Evolutionary conservation across 2,113 vertebrate species (phyloP).

Genomic region (Nymphicus hollandicus): DNA sequence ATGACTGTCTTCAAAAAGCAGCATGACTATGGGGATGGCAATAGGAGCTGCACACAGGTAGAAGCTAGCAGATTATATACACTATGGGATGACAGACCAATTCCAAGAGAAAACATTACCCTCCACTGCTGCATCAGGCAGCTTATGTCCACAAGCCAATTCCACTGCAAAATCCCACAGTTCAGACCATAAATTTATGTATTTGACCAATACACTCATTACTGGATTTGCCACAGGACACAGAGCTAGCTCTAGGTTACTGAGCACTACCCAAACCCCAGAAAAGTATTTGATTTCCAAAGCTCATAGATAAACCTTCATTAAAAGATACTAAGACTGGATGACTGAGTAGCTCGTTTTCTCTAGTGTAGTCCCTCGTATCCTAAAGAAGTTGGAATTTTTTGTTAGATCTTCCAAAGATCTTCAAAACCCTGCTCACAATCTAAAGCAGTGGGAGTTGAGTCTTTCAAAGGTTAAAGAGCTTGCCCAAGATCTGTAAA

Average conservation of each 20-base stretch:
- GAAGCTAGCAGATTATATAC: neutral
- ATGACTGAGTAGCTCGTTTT: neutral
- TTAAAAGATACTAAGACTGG: neutral
- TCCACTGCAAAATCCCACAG: neutral
- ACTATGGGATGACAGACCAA: neutral
- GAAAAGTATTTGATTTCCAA: neutral
- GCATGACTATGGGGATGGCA: neutral
- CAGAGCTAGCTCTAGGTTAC: neutral
- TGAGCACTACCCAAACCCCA: neutral
- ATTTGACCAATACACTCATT: neutral
- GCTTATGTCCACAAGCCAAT: neutral
- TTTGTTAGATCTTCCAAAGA: neutral
- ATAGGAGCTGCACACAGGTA: neutral
- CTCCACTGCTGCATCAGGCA: neutral
- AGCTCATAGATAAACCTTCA: neutral
- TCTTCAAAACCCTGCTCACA: neutral
- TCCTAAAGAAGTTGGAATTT: neutral
- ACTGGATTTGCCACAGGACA: neutral
- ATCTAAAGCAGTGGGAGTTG: neutral
- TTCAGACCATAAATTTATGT: neutral
- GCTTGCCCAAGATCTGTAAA: slow-evolving; percentile 7
- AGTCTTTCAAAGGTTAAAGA: neutral
- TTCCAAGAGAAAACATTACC: neutral
- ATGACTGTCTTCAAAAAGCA: neutral
- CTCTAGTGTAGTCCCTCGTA: neutral